Base-by-base conservation (phyloP, 2,888 invertebrate genomes). In the Calliopum simillimum region DNA sequence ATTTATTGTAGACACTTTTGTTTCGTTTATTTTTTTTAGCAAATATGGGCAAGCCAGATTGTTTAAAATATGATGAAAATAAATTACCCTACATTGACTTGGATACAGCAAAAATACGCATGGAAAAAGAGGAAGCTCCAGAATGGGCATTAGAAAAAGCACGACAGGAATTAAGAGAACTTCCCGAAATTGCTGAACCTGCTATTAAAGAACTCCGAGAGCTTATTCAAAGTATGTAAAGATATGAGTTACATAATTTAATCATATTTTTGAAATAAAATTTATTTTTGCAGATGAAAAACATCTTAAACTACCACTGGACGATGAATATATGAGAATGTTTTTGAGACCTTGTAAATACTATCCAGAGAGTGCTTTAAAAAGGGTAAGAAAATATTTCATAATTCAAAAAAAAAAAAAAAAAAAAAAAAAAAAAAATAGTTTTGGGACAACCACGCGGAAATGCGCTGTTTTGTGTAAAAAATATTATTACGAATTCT, bases 321-420 rank as follows among this genome's bases (percentile, higher is more conserved):
- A 92, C 64, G 93, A 94, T 78, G 90, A 90, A 3, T 95, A 90
- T 79, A 88, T 95, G 58, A 85, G 91, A 71, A 92, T 93, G 85
- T 97, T 95, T 82, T 87, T 97, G 58, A 89, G 97, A 71, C 96
- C 96, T 0, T 92, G 93, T 80, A 95, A 96, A 86, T 97, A 92
- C 86, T 94, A 96, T 81, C 90, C 94, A 0, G 92, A 94, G 64
- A 91, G 94, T 77, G 92, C 96, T 3, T 91, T 93, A 74, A 90
- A 91, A 84, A 87, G 93, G 85, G 93, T 94, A 87, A 46, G 6
- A 3, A 33, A 55, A 44, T 4, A 49, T 16, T 5, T 49, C 49
- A 21, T n/a, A n/a, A n/a, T n/a, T n/a, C n/a, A n/a, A n/a, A n/a
- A n/a, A n/a, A n/a, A n/a, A n/a, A n/a, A n/a, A n/a, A n/a, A n/a